Conservation (phyloP, 2,797 vertebrate species). For the Tokudaia tokunoshimensis region DNA sequence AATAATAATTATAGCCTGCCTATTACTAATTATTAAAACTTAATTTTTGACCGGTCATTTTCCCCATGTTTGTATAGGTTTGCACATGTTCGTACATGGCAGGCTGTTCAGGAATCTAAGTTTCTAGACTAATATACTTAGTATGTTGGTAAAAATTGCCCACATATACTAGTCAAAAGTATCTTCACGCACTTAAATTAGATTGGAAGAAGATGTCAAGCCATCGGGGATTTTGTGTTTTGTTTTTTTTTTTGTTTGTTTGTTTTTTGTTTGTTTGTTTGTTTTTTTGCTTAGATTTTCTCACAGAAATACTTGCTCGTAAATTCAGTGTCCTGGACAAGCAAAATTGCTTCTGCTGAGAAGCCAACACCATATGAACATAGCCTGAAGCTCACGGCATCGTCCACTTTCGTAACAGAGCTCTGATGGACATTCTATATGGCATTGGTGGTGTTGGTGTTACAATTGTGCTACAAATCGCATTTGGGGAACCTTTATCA, state of each 20-base stretch:
- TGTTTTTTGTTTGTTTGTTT: too few relatives aligned
- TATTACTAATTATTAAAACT: background rate
- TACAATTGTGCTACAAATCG: background rate
- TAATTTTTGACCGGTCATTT: background rate
- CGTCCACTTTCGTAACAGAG: background rate
- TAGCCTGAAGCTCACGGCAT: background rate
- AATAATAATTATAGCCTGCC: background rate
- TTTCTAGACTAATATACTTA: background rate
- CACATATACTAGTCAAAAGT: background rate
- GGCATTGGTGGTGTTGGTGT: rapidly evolving
- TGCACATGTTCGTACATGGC: background rate
- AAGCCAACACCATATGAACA: background rate
- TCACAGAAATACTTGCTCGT: background rate
- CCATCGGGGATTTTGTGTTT: background rate
- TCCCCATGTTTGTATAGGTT: background rate
- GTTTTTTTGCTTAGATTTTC: background rate
- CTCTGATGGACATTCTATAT: rapidly evolving
- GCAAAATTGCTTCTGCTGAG: background rate
- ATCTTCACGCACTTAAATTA: background rate
- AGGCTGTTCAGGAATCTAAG: background rate
- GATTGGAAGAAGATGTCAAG: background rate
- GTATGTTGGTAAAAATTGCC: background rate
- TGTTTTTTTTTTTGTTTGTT: too few relatives aligned
- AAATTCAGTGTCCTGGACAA: background rate
- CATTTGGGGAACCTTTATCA: rapidly evolving